Conservation (phyloP, 2,113 vertebrate species). For the Paramormyrops kingsleyae region DNA sequence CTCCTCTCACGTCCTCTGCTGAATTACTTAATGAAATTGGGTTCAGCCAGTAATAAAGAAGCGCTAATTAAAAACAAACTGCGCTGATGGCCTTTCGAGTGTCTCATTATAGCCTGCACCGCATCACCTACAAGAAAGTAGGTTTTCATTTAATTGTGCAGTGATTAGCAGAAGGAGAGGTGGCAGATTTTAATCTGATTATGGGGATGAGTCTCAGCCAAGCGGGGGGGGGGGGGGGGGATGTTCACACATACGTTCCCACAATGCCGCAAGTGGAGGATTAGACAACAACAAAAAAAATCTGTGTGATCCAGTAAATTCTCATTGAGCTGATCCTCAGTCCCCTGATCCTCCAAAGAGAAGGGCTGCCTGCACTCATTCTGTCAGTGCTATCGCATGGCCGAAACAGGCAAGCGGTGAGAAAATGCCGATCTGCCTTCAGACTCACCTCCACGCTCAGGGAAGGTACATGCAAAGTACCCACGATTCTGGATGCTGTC, state of each 20-base stretch:
- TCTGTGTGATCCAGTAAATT: constrained; percentile 16
- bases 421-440: neutral
- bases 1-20: neutral
- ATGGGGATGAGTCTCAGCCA: neutral
- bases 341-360: neutral
- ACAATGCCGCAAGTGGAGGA: neutral
- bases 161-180: constrained; percentile 14
- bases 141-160: constrained; percentile 19
- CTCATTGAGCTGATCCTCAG: constrained; percentile 1
- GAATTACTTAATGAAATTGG: constrained; percentile 5
- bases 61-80: constrained; percentile 20
- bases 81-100: constrained; percentile 4
- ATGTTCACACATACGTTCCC: neutral
- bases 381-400: neutral
- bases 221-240: no score
- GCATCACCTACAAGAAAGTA: constrained; percentile 12
- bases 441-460: neutral
- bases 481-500: neutral
- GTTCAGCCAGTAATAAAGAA: constrained; percentile 18
- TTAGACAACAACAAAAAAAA: neutral
- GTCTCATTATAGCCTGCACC: constrained; percentile 19
- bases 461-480: neutral
- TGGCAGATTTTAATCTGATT: constrained; percentile 25
- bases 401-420: neutral
- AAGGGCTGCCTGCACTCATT: neutral